Percentiles rank a stretch among this genome's conserved stretches.
Evolutionary conservation across 2,113 vertebrate genomes (phyloP).

Genomic region (Phaethornis superciliosus): DNA sequence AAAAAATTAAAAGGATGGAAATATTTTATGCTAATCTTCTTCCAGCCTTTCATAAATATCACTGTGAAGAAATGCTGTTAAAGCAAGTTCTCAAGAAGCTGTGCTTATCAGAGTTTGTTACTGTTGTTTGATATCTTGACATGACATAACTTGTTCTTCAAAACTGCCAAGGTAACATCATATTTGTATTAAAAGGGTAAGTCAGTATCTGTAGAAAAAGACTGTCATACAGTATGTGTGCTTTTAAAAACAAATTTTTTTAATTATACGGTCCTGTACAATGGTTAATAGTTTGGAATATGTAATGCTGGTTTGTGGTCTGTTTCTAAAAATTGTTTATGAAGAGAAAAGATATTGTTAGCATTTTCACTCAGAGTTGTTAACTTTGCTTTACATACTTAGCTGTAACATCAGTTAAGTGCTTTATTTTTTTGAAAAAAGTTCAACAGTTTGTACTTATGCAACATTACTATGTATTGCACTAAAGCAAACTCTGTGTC

Average conservation of each 20-base stretch:
- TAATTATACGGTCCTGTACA: slow-evolving; percentile 66
- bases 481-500: slow-evolving; percentile 91
- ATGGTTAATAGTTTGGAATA: slow-evolving; percentile 67
- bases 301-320: not conserved
- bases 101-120: slow-evolving; percentile 84
- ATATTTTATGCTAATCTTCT: slow-evolving; percentile 81
- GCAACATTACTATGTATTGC: slow-evolving; percentile 97
- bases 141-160: slow-evolving; percentile 82
- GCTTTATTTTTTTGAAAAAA: slow-evolving; percentile 83
- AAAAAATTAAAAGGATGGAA: slow-evolving; percentile 78
- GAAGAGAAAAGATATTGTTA: slow-evolving; percentile 77
- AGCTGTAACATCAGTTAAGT: slow-evolving; percentile 82
- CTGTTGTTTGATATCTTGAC: slow-evolving; percentile 84
- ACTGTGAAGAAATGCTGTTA: slow-evolving; percentile 96
- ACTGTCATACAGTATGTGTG: slow-evolving; percentile 74
- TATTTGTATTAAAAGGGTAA: slow-evolving; percentile 82
- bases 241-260: slow-evolving; percentile 68
- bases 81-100: slow-evolving; percentile 86
- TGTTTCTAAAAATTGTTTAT: slow-evolving; percentile 75
- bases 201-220: slow-evolving; percentile 78
- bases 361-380: slow-evolving; percentile 80
- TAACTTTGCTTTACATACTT: slow-evolving; percentile 84
- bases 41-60: slow-evolving; percentile 95
- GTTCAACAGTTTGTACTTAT: slow-evolving; percentile 92
- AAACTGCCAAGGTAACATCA: slow-evolving; percentile 90